Base-by-base conservation (phyloP, 2,888 invertebrate genomes). In the Cinara cedri region DNA sequence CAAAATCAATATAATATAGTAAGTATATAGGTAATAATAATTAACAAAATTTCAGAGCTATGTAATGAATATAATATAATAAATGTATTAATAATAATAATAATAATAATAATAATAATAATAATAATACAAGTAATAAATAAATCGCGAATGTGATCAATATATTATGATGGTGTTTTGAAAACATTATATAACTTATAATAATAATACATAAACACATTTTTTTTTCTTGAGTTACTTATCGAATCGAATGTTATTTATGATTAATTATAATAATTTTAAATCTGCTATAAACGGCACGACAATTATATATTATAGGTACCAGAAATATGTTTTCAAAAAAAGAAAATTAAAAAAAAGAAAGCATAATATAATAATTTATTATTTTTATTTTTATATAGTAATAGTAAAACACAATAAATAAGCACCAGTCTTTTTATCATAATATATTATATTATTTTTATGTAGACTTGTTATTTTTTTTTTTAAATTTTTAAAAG, bases 401-500 rank as follows among this genome's bases (percentile, higher is more conserved):
- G 11, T 51, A 66, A 11, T 34, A 60, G 66, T 66, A 66, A 66
- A 76, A 76, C 76, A 68, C 57, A 60, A 68, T 60, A 70, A n/a
- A 70, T 74, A 76, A 76, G 76, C 76, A 76, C 76, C 76, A 76
- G 76, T 76, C 76, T 76, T 76, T 76, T 76, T 76, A 46, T 76
- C 46, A 75, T 75, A 65, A 72, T 66, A 75, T 65, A 34, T 68
- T 19, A 65, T 63, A 63, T 65, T 13, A 65, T 65, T 21, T 44
- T 14, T 49, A 63, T 76, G 55, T 76, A 76, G 76, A 76, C 55
- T 68, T 19, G 55, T 57, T 42, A 34, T 51, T 66, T n/a, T 49
- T 66, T 49, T 72, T 46, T 68, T 54, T 19, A 19, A 54, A 34
- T 72, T 51, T 16, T 54, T 19, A 60, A 72, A 76, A 76, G n/a